These are phyloP conservation scores for Cyprinodon tularosa DNA, from an alignment of 2,113 vertebrate genomes.

Conservation along the genomic window DNA sequence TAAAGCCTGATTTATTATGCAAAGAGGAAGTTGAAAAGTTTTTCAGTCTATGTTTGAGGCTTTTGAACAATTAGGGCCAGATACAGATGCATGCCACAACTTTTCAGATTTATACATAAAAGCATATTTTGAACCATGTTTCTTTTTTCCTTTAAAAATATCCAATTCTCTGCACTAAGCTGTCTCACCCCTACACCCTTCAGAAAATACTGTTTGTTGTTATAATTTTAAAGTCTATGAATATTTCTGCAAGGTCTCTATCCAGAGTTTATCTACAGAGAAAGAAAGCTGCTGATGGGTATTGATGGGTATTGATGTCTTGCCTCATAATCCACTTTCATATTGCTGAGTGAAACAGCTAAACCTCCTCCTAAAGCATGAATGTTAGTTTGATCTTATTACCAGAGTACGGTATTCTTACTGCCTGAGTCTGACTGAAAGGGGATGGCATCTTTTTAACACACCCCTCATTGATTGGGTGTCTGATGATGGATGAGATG, in stretches of 20 bases:
- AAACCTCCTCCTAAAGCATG: background rate
- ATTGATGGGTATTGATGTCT: no score
- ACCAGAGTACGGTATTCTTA: background rate
- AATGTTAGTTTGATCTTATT: background rate
- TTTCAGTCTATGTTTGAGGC: no score
- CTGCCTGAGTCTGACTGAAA: background rate
- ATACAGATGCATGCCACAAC: no score
- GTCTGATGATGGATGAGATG: slow-evolving; percentile 32
- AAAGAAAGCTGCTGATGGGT: background rate
- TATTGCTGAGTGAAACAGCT: background rate
- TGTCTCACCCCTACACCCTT: no score
- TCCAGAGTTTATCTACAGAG: background rate
- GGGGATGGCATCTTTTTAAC: slow-evolving; percentile 5
- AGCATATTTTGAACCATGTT: background rate
- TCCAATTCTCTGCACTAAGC: no score
- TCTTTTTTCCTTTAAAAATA: no score
- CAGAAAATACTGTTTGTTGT: no score
- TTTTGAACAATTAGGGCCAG: no score
- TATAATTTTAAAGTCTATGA: background rate
- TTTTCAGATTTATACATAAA: background rate
- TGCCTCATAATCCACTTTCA: no score
- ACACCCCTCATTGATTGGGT: slow-evolving; percentile 36
- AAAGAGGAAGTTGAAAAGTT: no score
- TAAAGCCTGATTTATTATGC: no score
- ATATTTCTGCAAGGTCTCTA: background rate